Percentiles rank a stretch among this genome's conserved stretches.
These are phyloP conservation scores for Platanista minor DNA, from an alignment of 2,113 vertebrate genomes.

Conservation along the genomic window DNA sequence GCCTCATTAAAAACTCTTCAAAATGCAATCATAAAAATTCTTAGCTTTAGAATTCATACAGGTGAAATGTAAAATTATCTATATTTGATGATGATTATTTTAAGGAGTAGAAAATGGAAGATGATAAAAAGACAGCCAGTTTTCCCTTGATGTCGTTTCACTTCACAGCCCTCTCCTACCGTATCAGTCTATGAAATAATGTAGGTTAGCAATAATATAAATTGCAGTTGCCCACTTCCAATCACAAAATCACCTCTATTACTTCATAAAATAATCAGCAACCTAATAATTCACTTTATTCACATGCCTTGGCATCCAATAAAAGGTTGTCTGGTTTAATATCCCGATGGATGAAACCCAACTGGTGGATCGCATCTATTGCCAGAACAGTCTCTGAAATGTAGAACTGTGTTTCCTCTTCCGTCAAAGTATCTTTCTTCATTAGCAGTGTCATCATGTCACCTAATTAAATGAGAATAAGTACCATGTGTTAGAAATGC, in stretches of 20 bases:
- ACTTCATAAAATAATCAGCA: not conserved
- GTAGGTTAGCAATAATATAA: not conserved
- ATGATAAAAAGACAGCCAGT: not conserved
- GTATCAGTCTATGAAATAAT: not conserved
- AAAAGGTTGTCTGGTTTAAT: constrained; percentile 99
- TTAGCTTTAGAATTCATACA: not conserved
- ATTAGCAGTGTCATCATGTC: constrained; percentile 99
- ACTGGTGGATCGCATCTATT: constrained; percentile 98
- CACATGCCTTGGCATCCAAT: constrained; percentile 92
- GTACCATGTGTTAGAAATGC: not conserved
- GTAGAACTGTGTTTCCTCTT: constrained; percentile 98
- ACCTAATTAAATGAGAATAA: constrained; percentile 79
- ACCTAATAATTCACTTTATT: not conserved
- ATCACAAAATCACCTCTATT: not conserved
- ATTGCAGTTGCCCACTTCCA: not conserved
- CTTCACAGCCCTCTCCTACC: not conserved
- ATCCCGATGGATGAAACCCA: constrained; percentile 98
- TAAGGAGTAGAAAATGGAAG: not conserved
- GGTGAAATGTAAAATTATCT: not conserved
- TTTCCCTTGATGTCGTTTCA: not conserved
- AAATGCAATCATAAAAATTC: not conserved
- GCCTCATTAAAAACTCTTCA: not conserved
- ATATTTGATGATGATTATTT: not conserved
- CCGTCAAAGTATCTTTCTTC: constrained; percentile 98
- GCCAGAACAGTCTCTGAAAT: constrained; percentile 98